Base-by-base conservation (phyloP, 1,140 invertebrate species). In the Penaeus japonicus region DNA sequence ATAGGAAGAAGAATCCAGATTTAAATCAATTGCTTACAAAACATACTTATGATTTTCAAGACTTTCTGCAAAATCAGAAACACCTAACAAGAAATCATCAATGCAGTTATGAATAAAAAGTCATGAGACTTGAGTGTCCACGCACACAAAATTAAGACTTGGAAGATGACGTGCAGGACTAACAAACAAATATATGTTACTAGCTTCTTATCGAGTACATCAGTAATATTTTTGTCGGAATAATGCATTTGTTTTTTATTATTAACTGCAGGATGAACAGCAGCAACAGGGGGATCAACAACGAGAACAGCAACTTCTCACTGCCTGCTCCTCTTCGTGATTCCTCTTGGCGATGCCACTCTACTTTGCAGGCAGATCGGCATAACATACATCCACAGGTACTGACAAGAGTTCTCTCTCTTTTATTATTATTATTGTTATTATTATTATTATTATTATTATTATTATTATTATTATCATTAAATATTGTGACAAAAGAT, bases 311-410 rank as follows among this genome's bases (percentile, higher is more conserved):
- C 53, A 77, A 81, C 32, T 55, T 88, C 0, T 77, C 86, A 12
- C 80, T 88, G 18, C 80, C 86, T 15, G 80, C 86, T 27, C 86
- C 86, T 17, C 70, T 88, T 2, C 47, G 86, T 22, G 86, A 88
- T 20, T 32, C 70, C 35, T 88, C 86, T 12, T 88, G 86, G 86
- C 65, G 47, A 35, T 54, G 32, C 0, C 65, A 75, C 70, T 22
- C 47, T 5, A 47, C 62, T 30, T 78, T 30, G 7, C 86, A 75
- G 27, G 35, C 65, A 59, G 78, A 75, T 22, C 86, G 70, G 27
- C 86, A 82, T 75, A 88, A 88, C 59, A 82, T 83, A 20, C 59
- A 84, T 4, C 86, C 86, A 5, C 86, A 84, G 86, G 86, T 88
- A 77, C 27, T 54, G 70, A 17, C 30, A n/a, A n/a, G n/a, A n/a